phyloP scores from a whole-genome alignment of 2,888 invertebrate genomes.

The Lasioglossum zephyrum region DNA sequence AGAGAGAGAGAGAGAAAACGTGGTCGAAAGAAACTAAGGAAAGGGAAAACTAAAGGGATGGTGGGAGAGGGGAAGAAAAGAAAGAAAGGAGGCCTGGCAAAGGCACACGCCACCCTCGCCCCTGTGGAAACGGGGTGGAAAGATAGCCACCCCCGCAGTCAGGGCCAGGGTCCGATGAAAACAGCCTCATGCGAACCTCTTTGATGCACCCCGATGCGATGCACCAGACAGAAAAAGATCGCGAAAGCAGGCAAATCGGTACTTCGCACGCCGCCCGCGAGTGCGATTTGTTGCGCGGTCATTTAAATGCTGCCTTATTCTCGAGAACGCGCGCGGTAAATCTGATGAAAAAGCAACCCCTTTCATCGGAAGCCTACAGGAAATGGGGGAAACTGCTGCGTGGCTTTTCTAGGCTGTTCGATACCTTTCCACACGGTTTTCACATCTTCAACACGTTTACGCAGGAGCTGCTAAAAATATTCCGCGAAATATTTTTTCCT shows the following conservation, averaged over 20 bases:
- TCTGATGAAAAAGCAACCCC: neutral
- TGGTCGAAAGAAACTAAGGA: conserved; percentile 39
- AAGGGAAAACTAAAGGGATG: conserved; percentile 12
- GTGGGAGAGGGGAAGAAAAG: neutral
- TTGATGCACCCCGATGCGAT: conserved; percentile 37
- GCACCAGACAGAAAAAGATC: conserved; percentile 45
- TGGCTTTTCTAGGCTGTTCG: neutral
- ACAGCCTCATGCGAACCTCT: conserved; percentile 43
- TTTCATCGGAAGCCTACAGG: neutral
- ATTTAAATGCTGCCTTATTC: conserved; percentile 7
- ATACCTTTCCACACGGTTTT: neutral
- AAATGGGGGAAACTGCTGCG: neutral
- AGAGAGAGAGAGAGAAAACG: neutral
- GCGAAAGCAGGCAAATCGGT: conserved; percentile 30
- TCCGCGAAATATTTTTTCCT: neutral
- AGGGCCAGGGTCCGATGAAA: conserved; percentile 38
- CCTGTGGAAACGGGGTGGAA: conserved; percentile 39
- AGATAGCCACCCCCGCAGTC: conserved; percentile 47
- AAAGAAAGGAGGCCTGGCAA: conserved; percentile 45
- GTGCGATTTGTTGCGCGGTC: conserved; percentile 38
- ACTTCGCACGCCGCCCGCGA: conserved; percentile 18
- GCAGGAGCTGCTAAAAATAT: neutral
- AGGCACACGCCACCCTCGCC: conserved; percentile 43
- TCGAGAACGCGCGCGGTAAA: neutral
- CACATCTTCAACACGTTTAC: neutral